These are phyloP conservation scores for Himalopsyche kuldschensis DNA, from an alignment of 2,888 invertebrate genomes.

Conservation along the genomic window DNA sequence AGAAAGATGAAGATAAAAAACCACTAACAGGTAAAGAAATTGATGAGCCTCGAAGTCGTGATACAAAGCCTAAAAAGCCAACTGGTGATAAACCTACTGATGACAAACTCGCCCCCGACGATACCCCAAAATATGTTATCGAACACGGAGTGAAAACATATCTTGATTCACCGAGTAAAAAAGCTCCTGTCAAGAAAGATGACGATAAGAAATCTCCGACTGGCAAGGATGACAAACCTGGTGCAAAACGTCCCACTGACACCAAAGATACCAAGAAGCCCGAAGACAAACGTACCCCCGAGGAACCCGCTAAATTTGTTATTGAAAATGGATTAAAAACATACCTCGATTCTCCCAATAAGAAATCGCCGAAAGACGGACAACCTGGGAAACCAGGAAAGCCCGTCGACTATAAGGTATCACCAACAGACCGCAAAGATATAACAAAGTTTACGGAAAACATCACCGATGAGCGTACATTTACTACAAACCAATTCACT, in stretches of 20 bases:
- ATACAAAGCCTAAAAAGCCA: not conserved
- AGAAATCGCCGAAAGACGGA: constrained; percentile 30
- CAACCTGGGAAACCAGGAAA: constrained; percentile 39
- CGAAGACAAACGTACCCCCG: constrained; percentile 9
- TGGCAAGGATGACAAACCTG: not conserved
- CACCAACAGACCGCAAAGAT: not conserved
- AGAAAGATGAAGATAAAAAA: not conserved
- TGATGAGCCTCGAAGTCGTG: not conserved
- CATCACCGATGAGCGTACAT: not conserved
- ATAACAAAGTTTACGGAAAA: not conserved
- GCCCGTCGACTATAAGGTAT: not conserved
- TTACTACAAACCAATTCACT: not conserved
- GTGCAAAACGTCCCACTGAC: not conserved
- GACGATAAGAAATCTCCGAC: constrained; percentile 3
- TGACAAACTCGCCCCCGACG: not conserved
- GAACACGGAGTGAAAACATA: not conserved
- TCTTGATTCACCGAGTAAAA: constrained; percentile 6
- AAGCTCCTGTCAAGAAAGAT: not conserved
- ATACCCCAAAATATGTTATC: not conserved
- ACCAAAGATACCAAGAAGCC: not conserved
- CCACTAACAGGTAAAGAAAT: not conserved
- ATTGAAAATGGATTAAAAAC: constrained; percentile 34
- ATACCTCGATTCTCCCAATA: constrained; percentile 39
- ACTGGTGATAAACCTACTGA: constrained; percentile 7
- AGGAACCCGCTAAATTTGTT: constrained; percentile 20